These are phyloP conservation scores for Hypsibius dujardini DNA, from an alignment of 1,140 invertebrate species.

Conservation along the genomic window DNA sequence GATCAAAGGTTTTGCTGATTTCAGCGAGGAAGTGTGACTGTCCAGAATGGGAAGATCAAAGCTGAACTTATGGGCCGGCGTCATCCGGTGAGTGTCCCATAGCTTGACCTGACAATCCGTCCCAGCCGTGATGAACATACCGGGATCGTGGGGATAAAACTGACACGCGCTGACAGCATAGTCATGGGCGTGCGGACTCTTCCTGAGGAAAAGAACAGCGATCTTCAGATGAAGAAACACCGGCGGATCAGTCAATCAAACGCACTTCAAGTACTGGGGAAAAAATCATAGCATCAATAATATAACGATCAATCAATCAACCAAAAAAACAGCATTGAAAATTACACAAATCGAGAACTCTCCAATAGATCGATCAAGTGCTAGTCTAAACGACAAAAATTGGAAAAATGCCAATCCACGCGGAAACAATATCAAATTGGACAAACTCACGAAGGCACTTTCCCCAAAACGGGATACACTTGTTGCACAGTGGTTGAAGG, in stretches of 20 bases:
- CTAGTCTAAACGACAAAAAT: slow-evolving; percentile 16
- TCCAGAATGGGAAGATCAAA: slow-evolving; percentile 34
- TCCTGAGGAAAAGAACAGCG: slow-evolving; percentile 20
- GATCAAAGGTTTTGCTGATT: slow-evolving; percentile 31
- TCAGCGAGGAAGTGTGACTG: slow-evolving; percentile 35
- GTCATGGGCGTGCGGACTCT: slow-evolving; percentile 30
- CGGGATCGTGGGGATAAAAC: slow-evolving; percentile 41
- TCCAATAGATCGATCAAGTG: slow-evolving; percentile 11
- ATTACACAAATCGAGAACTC: slow-evolving; percentile 16
- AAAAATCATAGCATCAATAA: no score
- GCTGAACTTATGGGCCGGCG: slow-evolving; percentile 33
- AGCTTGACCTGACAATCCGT: slow-evolving; percentile 37
- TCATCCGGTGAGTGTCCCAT: slow-evolving; percentile 39
- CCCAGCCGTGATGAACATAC: slow-evolving; percentile 37
- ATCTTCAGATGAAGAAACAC: slow-evolving; percentile 14
- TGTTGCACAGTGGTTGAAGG: slow-evolving; percentile 27
- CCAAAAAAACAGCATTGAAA: no score
- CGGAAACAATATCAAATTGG: slow-evolving; percentile 12
- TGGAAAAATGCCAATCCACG: not conserved
- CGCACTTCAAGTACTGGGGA: no score
- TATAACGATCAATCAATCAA: no score
- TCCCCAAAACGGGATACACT: slow-evolving; percentile 31
- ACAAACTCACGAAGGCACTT: slow-evolving; percentile 25
- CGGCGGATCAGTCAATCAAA: not conserved
- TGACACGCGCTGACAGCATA: slow-evolving; percentile 36